These are phyloP conservation scores for Coptodon rendalli DNA, from an alignment of 2,113 vertebrate species.

Conservation along the genomic window DNA sequence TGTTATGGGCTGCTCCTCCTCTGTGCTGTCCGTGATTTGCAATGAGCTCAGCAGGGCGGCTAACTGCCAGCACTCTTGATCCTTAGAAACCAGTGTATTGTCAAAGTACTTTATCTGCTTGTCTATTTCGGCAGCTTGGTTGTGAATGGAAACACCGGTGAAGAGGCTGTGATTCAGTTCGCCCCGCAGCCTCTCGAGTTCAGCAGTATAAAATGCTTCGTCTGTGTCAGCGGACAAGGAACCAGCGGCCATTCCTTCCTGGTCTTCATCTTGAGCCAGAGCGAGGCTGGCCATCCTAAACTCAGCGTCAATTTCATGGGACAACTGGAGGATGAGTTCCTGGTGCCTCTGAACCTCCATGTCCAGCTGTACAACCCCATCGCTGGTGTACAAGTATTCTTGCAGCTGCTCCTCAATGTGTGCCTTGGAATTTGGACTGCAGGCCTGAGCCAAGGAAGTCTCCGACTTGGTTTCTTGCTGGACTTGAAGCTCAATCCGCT, in stretches of 20 bases:
- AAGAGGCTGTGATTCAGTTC: conserved; percentile 83
- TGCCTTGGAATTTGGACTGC: conserved; percentile 25
- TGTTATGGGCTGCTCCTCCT: not conserved
- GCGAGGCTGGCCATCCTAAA: conserved; percentile 40
- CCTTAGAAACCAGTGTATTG: conserved; percentile 75
- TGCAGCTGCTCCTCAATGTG: conserved; percentile 61
- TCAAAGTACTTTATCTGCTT: conserved; percentile 80
- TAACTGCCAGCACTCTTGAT: conserved; percentile 85
- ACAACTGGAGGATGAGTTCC: conserved; percentile 80
- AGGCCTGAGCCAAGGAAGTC: not conserved
- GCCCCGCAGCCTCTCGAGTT: conserved; percentile 72
- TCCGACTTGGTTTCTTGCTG: conserved; percentile 48
- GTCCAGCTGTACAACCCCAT: conserved; percentile 79
- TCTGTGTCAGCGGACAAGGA: conserved; percentile 23
- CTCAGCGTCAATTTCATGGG: conserved; percentile 83
- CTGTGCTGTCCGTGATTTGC: conserved; percentile 58
- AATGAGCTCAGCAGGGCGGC: conserved; percentile 78
- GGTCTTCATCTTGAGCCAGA: not conserved
- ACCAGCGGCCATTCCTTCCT: conserved; percentile 30
- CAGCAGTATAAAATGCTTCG: conserved; percentile 44
- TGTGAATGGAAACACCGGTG: conserved; percentile 79
- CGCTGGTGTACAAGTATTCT: conserved; percentile 68
- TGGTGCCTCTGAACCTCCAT: conserved; percentile 76
- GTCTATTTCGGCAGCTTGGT: conserved; percentile 78
- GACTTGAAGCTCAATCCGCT: conserved; percentile 72